Base-by-base conservation (phyloP, 2,888 invertebrate species). In the Sussaba pulchella region DNA sequence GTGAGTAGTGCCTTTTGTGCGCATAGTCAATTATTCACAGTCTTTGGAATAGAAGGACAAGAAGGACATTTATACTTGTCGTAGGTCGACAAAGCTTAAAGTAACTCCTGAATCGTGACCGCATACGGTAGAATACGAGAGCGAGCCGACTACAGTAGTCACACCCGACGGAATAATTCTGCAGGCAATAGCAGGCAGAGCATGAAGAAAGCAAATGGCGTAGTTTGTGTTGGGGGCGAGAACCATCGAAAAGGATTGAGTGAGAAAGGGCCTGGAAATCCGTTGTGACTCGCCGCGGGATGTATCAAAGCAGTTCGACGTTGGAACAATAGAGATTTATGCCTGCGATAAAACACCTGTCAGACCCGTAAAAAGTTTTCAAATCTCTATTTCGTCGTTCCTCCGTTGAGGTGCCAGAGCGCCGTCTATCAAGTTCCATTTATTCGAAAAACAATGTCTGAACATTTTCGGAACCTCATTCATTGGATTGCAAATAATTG, bases 261-360 rank as follows among this genome's bases (percentile, higher is more conserved):
- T 47, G 17, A 31, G 36, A 50, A 74, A 57, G 71, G 41, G 66
- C 47, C 31, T 50, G n/a, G 71, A 36, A 61, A 78, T 57, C 75
- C 82, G 75, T 82, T 72, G n/a, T n/a, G 71, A 82, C 71, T 63
- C 43, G 63, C 72, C 52, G 67, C 31, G 52, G 24, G 36, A 59
- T 61, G 63, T 63, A 76, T 81, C 72, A 76, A 73, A 75, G 54
- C 41, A 39, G 63, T 82, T 82, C 82, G 82, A 82, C 78, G 67
- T 54, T 61, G 71, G 54, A 82, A 82, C 78, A 82, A 82, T 82
- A 71, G 54, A 78, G 78, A 82, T 82, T 82, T 82, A 82, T 82
- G 61, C 52, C 43, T 8, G 50, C 75, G 67, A 82, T 82, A 75
- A 78, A 78, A 69, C 59, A 82, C 78, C 82, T 82, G 82, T 75